Percentiles rank a stretch among this genome's conserved stretches.
Conservation (phyloP, 2,797 vertebrate species). For the Huso huso region DNA sequence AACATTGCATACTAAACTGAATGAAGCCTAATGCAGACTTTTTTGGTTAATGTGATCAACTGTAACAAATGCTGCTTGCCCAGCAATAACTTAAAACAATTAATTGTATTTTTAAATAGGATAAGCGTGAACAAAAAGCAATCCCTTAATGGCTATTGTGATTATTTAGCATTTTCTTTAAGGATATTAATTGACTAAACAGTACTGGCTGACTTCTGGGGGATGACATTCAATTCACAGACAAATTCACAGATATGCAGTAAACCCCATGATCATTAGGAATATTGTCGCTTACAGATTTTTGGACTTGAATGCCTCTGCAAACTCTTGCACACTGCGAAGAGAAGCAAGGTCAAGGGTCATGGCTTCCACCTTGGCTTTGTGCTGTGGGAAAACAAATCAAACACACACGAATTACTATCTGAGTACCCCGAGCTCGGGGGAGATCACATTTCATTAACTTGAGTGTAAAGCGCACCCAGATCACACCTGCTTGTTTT, state of each 20-base stretch:
- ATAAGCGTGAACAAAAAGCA: no score
- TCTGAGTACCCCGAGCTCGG: neutral
- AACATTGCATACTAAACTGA: no score
- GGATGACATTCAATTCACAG: neutral
- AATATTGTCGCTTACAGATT: constrained; percentile 76
- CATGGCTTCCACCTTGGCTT: constrained; percentile 90
- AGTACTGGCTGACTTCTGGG: no score
- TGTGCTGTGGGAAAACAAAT: constrained; percentile 62
- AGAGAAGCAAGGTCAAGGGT: constrained; percentile 84
- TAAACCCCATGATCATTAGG: neutral
- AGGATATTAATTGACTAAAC: no score
- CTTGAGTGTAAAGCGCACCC: neutral
- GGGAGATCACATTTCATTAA: neutral
- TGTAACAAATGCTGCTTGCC: no score
- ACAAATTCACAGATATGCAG: neutral
- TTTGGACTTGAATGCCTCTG: constrained; percentile 82
- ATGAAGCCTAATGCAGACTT: no score
- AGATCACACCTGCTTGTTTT: neutral
- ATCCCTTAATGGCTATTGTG: no score
- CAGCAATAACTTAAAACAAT: no score
- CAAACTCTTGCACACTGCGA: constrained; percentile 78
- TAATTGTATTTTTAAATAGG: no score
- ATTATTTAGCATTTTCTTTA: no score
- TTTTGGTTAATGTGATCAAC: no score
- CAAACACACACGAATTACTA: neutral